These are phyloP conservation scores for Eulemur albifrons DNA, from an alignment of 2,797 vertebrate genomes.

Conservation along the genomic window DNA sequence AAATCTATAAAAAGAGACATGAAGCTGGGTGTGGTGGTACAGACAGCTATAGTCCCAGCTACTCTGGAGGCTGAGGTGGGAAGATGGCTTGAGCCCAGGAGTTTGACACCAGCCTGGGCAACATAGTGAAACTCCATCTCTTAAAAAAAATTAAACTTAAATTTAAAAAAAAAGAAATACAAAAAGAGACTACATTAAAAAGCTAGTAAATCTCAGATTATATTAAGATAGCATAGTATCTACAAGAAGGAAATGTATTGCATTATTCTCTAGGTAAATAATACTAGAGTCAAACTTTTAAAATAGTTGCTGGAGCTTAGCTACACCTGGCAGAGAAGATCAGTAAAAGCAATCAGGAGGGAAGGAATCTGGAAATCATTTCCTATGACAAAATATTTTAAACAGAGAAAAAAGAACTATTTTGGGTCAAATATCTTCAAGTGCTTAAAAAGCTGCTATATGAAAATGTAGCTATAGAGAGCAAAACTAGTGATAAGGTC, in stretches of 20 bases:
- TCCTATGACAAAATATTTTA: background rate
- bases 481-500: background rate
- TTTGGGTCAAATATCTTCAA: background rate
- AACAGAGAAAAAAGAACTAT: background rate
- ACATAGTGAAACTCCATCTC: background rate
- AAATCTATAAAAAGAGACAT: background rate
- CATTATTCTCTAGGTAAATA: background rate
- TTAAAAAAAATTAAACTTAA: background rate
- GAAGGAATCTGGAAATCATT: background rate
- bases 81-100: background rate
- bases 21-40: background rate
- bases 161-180: background rate
- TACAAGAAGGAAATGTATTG: background rate
- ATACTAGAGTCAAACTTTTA: background rate
- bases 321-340: background rate
- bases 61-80: background rate
- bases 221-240: background rate
- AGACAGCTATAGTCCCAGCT: background rate
- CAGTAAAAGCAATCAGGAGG: background rate
- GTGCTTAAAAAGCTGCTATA: conserved; percentile 46
- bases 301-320: background rate
- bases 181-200: background rate
- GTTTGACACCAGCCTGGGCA: background rate
- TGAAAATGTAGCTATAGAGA: background rate
- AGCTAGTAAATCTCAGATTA: background rate